Conservation (phyloP, 2,113 vertebrate species). For the Tiliqua scincoides region DNA sequence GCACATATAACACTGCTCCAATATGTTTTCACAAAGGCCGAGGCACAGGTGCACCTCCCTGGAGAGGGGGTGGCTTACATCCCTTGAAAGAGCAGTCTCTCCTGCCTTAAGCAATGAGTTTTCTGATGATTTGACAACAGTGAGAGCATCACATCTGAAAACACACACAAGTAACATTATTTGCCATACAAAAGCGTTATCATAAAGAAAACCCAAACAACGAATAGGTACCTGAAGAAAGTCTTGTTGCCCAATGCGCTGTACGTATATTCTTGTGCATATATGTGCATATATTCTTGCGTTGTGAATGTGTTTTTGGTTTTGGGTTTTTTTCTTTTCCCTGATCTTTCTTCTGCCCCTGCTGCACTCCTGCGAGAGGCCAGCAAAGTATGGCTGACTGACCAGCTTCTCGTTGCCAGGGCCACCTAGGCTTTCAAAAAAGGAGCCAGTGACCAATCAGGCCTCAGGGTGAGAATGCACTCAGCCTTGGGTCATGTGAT, state of each 20-base stretch:
- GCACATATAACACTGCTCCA: background rate
- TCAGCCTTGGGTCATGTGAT: constrained; percentile 54
- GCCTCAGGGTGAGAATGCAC: constrained; percentile 47
- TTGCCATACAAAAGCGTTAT: background rate
- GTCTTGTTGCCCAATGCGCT: background rate
- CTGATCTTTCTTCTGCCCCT: background rate
- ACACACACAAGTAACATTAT: background rate
- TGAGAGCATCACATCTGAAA: background rate
- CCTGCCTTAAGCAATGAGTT: background rate
- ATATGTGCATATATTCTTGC: no score
- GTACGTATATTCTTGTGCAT: no score
- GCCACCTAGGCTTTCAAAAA: constrained; percentile 72
- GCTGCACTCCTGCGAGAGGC: background rate
- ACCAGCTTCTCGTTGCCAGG: constrained; percentile 68
- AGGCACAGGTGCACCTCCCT: background rate
- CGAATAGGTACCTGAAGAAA: constrained; percentile 35
- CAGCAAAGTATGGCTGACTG: constrained; percentile 44
- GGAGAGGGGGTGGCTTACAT: no score
- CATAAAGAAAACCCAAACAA: background rate
- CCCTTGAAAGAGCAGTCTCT: background rate
- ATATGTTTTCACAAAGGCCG: no score
- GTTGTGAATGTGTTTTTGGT: background rate
- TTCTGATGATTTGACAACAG: background rate
- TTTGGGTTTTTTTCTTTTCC: background rate
- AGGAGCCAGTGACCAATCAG: constrained; percentile 67